A percentile compares a stretch with the other conserved stretches of the same genome.
Conservation (phyloP, 2,113 vertebrate species). For the Dermatemys mawii region DNA sequence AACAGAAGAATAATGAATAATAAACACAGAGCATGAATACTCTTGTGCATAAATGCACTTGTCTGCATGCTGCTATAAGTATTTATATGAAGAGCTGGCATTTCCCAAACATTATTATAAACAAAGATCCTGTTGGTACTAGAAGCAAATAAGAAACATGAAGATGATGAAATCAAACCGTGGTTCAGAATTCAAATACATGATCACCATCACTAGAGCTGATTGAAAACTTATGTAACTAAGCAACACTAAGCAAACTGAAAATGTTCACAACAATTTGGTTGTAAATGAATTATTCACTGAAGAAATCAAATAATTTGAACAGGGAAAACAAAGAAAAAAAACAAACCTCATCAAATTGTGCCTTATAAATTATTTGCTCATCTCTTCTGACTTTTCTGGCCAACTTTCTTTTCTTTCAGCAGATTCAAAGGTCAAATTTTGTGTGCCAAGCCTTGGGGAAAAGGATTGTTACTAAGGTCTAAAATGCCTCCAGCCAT, state of each 20-base stretch:
- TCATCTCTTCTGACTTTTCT: fast-evolving
- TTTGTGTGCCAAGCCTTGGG: neutral
- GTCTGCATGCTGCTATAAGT: neutral
- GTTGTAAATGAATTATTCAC: fast-evolving
- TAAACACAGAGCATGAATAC: neutral
- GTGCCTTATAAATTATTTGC: neutral
- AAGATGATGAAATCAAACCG: neutral
- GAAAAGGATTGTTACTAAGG: neutral
- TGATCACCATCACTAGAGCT: neutral
- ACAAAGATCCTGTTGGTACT: neutral
- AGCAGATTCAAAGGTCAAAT: neutral
- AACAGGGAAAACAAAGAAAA: fast-evolving
- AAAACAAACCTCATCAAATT: neutral
- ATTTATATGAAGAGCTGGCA: neutral
- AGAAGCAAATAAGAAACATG: neutral
- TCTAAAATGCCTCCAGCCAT: conserved; percentile 1
- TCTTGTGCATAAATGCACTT: neutral
- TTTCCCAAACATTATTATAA: neutral
- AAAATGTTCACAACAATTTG: neutral
- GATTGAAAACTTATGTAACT: neutral
- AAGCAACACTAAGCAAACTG: neutral
- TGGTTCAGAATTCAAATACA: neutral
- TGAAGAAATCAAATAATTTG: neutral
- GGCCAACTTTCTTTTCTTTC: neutral
- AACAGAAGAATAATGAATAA: neutral